Evolutionary conservation across 1,140 invertebrate genomes (phyloP), one percentile per base, ranked within the genome.

Genomic region (Ceratosolen fusciceps): DNA sequence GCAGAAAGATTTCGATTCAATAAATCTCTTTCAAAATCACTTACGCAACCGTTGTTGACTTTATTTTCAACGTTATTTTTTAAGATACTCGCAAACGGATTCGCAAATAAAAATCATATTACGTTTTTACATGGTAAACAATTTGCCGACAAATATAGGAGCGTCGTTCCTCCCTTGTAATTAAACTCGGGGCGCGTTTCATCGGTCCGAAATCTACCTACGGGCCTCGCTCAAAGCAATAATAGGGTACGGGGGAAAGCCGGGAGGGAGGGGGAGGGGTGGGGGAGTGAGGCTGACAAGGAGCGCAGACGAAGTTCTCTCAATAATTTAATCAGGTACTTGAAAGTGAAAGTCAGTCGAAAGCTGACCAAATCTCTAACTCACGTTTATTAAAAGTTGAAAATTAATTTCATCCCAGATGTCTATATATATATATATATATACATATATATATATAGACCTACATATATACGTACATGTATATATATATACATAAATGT

Each of bases 301-400:
- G 80, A 81, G 79, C 81, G 81, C 81, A 83, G 79, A 80, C 65
- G 71, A 87, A 86, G 81, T 88, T 87, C 82, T 81, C 74, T 81
- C 84, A 82, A 87, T 87, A 86, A 86, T 86, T 84, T 82, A 86
- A 86, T 87, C 84, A 83, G 80, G 79, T 83, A 80, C 79, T 82
- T 82, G 81, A 81, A 82, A 81, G 73, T 79, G 79, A 86, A 86
- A 85, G 83, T 85, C 84, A 84, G 79, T 80, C 80, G 84, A 85
- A 88, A 87, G 85, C 83, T 84, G 54, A 21, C 37, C 72, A 58
- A 24, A 75, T 74, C 75, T 80, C 82, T 81, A 80, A 78, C 87
- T 87, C 83, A 76, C 83, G 85, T 87, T 85, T 84, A 88, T 88
- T 88, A 88, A 88, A 87, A 89, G 85, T 88, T 88, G 54, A 83